Evolutionary conservation across 2,888 invertebrate genomes (phyloP), one percentile per base, ranked within the genome.

Genomic region (Agriopis leucophaearia): DNA sequence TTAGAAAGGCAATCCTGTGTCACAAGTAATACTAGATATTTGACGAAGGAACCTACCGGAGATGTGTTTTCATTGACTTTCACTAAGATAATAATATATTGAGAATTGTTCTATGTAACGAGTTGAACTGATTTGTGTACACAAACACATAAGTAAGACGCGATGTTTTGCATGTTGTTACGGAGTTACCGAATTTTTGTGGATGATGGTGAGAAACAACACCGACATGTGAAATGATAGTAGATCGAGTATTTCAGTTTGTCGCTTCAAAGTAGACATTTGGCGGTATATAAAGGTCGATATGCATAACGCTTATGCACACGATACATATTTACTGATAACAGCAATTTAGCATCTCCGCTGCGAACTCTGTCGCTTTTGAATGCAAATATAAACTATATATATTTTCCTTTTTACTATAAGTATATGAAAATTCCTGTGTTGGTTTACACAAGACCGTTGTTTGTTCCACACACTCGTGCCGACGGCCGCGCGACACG

Each of bases 391-490:
- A 70, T 56, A 63, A 67, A 68, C 78, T 82, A 65, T 84, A 83
- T 88, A 88, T 87, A 87, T 40, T 44, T 42, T 56, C 38, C 35
- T 12, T 18, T 27, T 18, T 27, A 44, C 35, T 45, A 45, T 52
- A 45, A 38, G 42, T 57, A 44, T 50, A 40, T 50, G 56, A 44
- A 35, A 56, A 60, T 61, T 61, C 60, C 36, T 56, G 51, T 57
- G 36, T 36, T 63, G 67, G 67, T 69, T 64, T 60, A 69, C 56
- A 87, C 75, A 81, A 78, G 82, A 81, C 81, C 83, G 81, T 90
- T 91, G 84, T 93, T 93, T 92, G 87, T 94, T 93, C 86, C 93
- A 92, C 92, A 72, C 67, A 72, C 68, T 88, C 92, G 89, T 88
- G 86, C 90, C 88, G 80, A 83, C 88, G 91, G 87, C 86, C 85